A percentile compares a stretch with the other conserved stretches of the same genome.
phyloP scores from a whole-genome alignment of 2,797 vertebrate genomes.

The Rhynchonycteris naso region DNA sequence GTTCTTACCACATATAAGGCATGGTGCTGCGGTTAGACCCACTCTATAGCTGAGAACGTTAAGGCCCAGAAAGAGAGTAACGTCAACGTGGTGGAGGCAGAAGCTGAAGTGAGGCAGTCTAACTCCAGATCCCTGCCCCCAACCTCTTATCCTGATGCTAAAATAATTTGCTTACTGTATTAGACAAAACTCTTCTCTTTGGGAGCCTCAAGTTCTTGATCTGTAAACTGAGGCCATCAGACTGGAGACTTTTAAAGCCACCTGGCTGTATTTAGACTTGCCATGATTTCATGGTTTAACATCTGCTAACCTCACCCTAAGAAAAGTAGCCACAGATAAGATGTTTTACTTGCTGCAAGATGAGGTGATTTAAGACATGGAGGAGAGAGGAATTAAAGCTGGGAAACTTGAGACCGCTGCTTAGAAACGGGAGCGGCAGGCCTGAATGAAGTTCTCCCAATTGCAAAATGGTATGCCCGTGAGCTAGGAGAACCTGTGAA shows the following conservation, averaged over 20 bases:
- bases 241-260: conserved; percentile 4
- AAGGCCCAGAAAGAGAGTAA: background rate
- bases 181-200: background rate
- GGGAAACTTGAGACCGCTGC: background rate
- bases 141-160: background rate
- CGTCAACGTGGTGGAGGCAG: background rate
- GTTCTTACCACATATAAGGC: background rate
- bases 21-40: background rate
- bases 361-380: background rate
- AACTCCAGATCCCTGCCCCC: background rate
- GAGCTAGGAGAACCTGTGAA: background rate
- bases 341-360: conserved; percentile 18
- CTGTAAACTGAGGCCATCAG: background rate
- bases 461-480: background rate
- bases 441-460: background rate
- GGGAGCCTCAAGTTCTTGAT: background rate
- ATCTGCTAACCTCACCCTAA: background rate
- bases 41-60: conserved; percentile 22
- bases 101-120: background rate
- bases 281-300: background rate
- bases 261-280: background rate
- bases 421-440: background rate
- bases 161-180: background rate
- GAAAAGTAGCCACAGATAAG: background rate
- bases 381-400: background rate